phyloP scores from a whole-genome alignment of 23 tunicate species.

The Diplosoma virens region DNA sequence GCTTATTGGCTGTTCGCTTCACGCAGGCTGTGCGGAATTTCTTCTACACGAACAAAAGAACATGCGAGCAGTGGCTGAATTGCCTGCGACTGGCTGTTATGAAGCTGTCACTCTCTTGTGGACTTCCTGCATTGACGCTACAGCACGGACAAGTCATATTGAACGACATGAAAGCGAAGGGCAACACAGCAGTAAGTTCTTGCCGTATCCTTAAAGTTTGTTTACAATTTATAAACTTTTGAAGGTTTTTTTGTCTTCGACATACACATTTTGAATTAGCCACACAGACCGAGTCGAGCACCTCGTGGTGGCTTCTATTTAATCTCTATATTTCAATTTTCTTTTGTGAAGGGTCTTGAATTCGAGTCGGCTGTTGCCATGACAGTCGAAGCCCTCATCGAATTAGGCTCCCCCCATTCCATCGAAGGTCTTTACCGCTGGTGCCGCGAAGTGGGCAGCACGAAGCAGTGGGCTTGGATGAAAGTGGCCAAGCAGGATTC shows the following conservation, averaged over 20 bases:
- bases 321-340: too few relatives aligned
- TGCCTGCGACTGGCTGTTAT: slow-evolving; percentile 83
- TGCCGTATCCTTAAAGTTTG: too few relatives aligned
- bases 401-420: slow-evolving; percentile 45
- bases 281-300: too few relatives aligned
- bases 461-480: slow-evolving; percentile 83
- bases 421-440: slow-evolving; percentile 79
- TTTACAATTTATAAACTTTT: too few relatives aligned
- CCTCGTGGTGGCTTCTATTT: too few relatives aligned
- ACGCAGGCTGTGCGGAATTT: slow-evolving; percentile 90
- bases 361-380: slow-evolving; percentile 82
- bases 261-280: too few relatives aligned
- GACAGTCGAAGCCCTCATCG: slow-evolving; percentile 72
- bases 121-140: slow-evolving; percentile 50
- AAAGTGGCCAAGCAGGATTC: slow-evolving; percentile 65
- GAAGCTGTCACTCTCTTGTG: slow-evolving; percentile 65
- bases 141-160: slow-evolving; percentile 85
- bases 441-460: slow-evolving; percentile 60
- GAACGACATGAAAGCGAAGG: slow-evolving; percentile 72
- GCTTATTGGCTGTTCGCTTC: too few relatives aligned
- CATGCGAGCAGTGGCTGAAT: slow-evolving; percentile 91
- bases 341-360: slow-evolving; percentile 61
- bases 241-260: too few relatives aligned
- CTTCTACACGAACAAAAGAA: slow-evolving; percentile 76
- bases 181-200: slow-evolving; percentile 66